phyloP scores from a whole-genome alignment of 2,113 vertebrate species.

The Drymodes brunneopygia region DNA sequence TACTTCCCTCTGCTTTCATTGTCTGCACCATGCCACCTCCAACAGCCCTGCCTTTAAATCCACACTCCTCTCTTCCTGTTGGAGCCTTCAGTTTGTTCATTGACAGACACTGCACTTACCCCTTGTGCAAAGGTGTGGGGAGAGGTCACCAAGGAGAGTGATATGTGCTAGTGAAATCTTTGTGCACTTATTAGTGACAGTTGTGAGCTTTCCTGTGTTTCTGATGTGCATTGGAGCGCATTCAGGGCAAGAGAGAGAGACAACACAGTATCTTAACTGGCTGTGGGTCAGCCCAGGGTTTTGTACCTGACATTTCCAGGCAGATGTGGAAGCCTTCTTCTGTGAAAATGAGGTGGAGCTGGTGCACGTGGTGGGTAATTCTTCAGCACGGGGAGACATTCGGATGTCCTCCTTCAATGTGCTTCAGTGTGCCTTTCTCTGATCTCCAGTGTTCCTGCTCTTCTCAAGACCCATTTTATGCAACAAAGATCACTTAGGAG shows the following conservation, averaged over 20 bases:
- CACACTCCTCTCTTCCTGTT: background rate
- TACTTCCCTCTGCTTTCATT: background rate
- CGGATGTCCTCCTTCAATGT: background rate
- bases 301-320: background rate
- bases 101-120: background rate
- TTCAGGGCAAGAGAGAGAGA: background rate
- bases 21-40: background rate
- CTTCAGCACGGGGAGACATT: background rate
- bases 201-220: background rate
- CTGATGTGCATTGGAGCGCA: background rate
- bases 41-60: background rate
- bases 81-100: background rate
- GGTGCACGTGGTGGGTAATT: background rate
- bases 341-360: background rate
- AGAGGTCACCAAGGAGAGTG: background rate
- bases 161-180: background rate
- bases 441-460: background rate
- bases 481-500: background rate
- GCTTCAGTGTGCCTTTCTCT: background rate
- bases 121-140: background rate
- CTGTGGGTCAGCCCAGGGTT: background rate
- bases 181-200: accelerated
- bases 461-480: background rate
- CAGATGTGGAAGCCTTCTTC: background rate
- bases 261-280: background rate